phyloP scores from a whole-genome alignment of 2,888 invertebrate species.

The Synergus laeviventris region DNA sequence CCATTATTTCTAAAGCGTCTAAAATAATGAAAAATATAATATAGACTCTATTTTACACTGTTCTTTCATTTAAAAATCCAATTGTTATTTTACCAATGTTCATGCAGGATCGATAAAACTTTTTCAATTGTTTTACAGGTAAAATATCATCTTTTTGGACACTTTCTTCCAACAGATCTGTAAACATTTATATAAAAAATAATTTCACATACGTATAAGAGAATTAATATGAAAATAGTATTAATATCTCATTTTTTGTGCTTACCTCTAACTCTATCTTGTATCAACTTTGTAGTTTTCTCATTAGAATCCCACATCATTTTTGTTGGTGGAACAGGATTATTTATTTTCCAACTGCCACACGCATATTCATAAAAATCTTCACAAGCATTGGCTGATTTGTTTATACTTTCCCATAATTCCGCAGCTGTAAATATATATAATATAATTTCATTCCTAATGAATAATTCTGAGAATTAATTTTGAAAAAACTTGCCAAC shows the following conservation, averaged over 20 bases:
- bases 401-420: slow-evolving; percentile 10
- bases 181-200: neutral
- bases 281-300: neutral
- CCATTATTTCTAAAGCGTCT: slow-evolving; percentile 28
- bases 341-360: slow-evolving; percentile 18
- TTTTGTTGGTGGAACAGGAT: slow-evolving; percentile 14
- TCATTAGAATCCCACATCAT: neutral
- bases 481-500: neutral
- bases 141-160: slow-evolving; percentile 4
- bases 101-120: slow-evolving; percentile 27
- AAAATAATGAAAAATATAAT: neutral
- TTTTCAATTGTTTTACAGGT: slow-evolving; percentile 15
- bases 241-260: neutral
- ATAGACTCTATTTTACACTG: neutral
- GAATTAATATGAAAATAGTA: neutral
- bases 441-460: no score
- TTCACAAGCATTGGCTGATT: slow-evolving; percentile 2
- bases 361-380: slow-evolving; percentile 29
- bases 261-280: slow-evolving; percentile 14
- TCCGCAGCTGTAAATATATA: slow-evolving; percentile 10
- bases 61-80: neutral
- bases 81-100: slow-evolving; percentile 6
- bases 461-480: no score
- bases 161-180: slow-evolving; percentile 12
- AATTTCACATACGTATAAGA: neutral